These are phyloP conservation scores for Dicyrtomina minuta DNA, from an alignment of 2,888 invertebrate species.

Conservation along the genomic window DNA sequence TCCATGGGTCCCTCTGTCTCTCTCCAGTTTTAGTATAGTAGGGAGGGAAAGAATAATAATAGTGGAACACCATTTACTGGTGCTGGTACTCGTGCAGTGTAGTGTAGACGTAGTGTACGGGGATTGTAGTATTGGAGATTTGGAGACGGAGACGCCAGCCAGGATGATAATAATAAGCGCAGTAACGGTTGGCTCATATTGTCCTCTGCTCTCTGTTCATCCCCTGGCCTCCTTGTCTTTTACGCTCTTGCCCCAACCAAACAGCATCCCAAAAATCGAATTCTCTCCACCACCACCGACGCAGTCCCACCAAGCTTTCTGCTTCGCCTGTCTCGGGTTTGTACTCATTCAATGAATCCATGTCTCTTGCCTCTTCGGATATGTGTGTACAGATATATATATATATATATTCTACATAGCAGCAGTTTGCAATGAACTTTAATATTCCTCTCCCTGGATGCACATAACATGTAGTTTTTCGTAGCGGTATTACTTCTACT, in stretches of 20 bases:
- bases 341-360: not conserved
- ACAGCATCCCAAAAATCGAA: conserved; percentile 25
- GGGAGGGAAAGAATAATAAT: not conserved
- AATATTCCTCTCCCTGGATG: no score
- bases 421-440: no score
- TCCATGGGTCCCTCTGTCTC: not conserved
- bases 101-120: no score
- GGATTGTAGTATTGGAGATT: no score
- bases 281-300: conserved; percentile 16
- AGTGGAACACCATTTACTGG: conserved; percentile 1
- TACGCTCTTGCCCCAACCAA: conserved; percentile 26
- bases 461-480: no score
- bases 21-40: no score
- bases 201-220: not conserved
- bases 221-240: not conserved
- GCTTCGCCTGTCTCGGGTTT: not conserved
- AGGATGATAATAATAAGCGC: not conserved
- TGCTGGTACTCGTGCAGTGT: not conserved
- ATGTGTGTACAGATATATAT: not conserved
- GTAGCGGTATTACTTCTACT: no score
- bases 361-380: no score
- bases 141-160: no score
- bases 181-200: not conserved
- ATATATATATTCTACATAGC: not conserved
- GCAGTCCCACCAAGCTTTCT: conserved; percentile 13